These are phyloP conservation scores for Dendrophyllia cribrosa DNA, from an alignment of 64 coral and sea anemone genomes.

Conservation along the genomic window DNA sequence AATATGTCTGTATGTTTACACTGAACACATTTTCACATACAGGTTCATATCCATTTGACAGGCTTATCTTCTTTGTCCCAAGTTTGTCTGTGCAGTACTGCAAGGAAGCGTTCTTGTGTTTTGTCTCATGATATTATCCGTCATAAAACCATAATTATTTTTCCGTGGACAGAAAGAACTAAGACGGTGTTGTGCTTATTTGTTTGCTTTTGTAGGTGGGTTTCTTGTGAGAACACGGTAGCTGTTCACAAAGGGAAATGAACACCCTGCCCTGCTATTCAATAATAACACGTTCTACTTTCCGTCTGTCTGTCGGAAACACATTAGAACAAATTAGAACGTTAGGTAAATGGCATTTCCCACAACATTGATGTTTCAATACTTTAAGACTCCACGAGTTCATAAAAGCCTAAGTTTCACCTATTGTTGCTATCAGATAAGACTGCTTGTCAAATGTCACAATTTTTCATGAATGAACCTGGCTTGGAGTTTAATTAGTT, in stretches of 20 bases:
- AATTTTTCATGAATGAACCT: slow-evolving; percentile 32
- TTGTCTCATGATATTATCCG: neutral
- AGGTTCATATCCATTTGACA: slow-evolving; percentile 38
- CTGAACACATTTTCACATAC: slow-evolving; percentile 53
- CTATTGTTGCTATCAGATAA: slow-evolving; percentile 15
- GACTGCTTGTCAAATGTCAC: slow-evolving; percentile 22
- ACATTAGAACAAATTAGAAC: slow-evolving; percentile 51
- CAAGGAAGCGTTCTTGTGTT: neutral
- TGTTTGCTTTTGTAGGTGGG: slow-evolving; percentile 10
- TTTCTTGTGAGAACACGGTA: slow-evolving; percentile 42
- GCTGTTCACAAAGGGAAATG: slow-evolving; percentile 49
- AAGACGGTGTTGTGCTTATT: neutral
- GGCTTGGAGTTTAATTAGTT: slow-evolving; percentile 55
- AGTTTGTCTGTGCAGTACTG: neutral
- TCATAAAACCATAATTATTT: neutral
- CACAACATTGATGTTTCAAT: slow-evolving; percentile 44
- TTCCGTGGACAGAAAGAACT: neutral
- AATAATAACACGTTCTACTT: slow-evolving; percentile 41
- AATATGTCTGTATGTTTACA: slow-evolving; percentile 85
- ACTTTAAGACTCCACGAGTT: slow-evolving; percentile 36
- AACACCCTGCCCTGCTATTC: slow-evolving; percentile 38
- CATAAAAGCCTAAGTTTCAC: neutral
- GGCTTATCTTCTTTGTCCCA: slow-evolving; percentile 20
- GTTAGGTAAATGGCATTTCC: slow-evolving; percentile 56
- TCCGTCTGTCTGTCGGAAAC: slow-evolving; percentile 43